Evolutionary conservation across 2,113 vertebrate genomes (phyloP).

Genomic region (Erythrolamprus reginae): DNA sequence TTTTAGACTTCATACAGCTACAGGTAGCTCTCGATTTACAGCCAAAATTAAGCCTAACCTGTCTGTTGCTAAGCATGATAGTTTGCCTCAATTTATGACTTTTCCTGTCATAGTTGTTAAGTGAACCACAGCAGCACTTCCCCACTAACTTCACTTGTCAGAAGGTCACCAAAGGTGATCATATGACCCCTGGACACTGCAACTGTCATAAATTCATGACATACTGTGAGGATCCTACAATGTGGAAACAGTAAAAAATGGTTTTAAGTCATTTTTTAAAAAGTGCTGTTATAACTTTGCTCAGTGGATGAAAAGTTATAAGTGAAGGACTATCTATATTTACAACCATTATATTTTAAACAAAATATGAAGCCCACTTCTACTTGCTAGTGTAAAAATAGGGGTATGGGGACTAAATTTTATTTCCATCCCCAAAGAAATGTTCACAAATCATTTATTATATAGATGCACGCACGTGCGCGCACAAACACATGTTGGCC

Average conservation of each 20-base stretch:
- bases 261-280: not conserved
- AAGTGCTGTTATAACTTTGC: not conserved
- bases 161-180: not conserved
- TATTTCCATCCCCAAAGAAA: not conserved
- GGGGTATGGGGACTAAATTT: not conserved
- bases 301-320: not conserved
- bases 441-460: too few relatives aligned
- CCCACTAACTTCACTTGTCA: not conserved
- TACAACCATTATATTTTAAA: not conserved
- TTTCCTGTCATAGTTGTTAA: not conserved
- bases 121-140: not conserved
- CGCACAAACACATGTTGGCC: too few relatives aligned
- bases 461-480: too few relatives aligned
- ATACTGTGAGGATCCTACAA: not conserved
- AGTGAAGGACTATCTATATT: not conserved
- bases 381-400: not conserved
- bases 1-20: not conserved
- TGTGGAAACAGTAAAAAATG: not conserved
- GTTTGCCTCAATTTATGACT: not conserved
- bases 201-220: not conserved
- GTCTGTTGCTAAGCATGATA: not conserved
- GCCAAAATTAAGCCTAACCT: not conserved
- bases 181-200: not conserved
- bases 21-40: not conserved
- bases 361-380: not conserved